Evolutionary conservation across 2,888 invertebrate genomes (phyloP).

Genomic region (Diloba caeruleocephala): DNA sequence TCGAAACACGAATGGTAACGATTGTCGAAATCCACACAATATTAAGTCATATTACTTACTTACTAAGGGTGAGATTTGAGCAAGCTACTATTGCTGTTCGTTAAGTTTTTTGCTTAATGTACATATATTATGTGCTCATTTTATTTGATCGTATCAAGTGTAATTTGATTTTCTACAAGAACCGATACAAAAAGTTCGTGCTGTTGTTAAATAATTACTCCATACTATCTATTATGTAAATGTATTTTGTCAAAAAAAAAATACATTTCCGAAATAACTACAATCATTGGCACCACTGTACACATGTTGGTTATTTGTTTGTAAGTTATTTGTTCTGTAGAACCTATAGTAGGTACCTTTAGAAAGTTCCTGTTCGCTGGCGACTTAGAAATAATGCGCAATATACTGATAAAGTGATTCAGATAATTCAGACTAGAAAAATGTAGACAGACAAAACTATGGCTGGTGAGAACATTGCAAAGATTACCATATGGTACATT

Average conservation of each 20-base stretch:
- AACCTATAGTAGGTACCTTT: too few species aligned
- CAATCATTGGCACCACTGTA: too few species aligned
- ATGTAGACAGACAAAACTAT: too few species aligned
- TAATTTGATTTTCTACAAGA: conserved; percentile 43
- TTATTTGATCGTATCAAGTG: conserved; percentile 37
- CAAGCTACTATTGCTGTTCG: not conserved
- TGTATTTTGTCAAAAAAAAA: conserved; percentile 17
- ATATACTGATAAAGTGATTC: too few species aligned
- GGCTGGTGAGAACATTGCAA: too few species aligned
- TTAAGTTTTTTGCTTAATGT: conserved; percentile 26
- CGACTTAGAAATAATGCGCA: too few species aligned
- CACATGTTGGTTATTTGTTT: too few species aligned
- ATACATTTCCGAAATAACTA: not conserved
- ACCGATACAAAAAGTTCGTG: conserved; percentile 17
- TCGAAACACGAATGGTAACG: conserved; percentile 27
- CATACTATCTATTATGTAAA: conserved; percentile 3
- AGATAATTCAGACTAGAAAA: too few species aligned
- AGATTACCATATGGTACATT: too few species aligned
- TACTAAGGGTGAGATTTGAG: conserved; percentile 14
- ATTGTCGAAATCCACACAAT: conserved; percentile 4
- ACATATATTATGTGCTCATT: conserved; percentile 24
- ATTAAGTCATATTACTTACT: not conserved
- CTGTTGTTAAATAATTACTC: conserved; percentile 31
- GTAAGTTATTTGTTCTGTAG: too few species aligned
- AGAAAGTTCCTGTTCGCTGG: too few species aligned